Conservation (phyloP, 1,140 invertebrate genomes). For the Drosophila miranda region DNA sequence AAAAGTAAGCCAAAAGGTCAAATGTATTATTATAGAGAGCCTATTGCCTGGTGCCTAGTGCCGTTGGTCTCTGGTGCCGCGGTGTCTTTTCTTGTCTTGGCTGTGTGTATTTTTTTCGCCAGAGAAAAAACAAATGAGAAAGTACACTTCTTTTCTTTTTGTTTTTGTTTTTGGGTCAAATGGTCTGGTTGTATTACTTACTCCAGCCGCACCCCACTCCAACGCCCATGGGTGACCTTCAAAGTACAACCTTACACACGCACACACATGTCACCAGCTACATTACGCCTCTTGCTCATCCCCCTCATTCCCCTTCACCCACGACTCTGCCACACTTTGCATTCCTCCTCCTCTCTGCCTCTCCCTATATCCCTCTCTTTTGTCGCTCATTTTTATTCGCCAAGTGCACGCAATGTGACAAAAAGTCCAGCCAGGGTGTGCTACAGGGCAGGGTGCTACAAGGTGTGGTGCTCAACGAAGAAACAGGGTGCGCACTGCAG, state of each 20-base stretch:
- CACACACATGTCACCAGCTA: constrained; percentile 65
- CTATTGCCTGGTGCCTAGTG: not conserved
- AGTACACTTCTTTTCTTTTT: constrained; percentile 22
- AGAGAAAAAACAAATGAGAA: constrained; percentile 17
- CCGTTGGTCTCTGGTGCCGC: not conserved
- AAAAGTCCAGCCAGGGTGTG: constrained; percentile 12
- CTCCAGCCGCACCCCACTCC: not conserved
- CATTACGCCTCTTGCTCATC: constrained; percentile 50
- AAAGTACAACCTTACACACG: constrained; percentile 32
- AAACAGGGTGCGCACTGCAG: no score
- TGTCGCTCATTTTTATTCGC: constrained; percentile 62
- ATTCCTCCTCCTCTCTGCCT: not conserved
- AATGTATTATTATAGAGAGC: constrained; percentile 64
- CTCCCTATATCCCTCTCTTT: not conserved
- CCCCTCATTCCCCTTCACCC: not conserved
- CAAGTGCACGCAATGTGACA: constrained; percentile 77
- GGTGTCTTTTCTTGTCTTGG: constrained; percentile 16
- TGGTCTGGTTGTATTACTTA: constrained; percentile 39
- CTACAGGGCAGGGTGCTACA: no score
- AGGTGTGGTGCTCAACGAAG: no score
- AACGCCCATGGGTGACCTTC: constrained; percentile 58
- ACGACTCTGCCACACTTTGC: constrained; percentile 4
- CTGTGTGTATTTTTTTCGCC: not conserved
- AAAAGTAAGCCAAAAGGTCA: constrained; percentile 77
- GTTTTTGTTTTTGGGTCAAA: constrained; percentile 47